Evolutionary conservation across 2,797 vertebrate species (phyloP).

Genomic region (Bucorvus abyssinicus): DNA sequence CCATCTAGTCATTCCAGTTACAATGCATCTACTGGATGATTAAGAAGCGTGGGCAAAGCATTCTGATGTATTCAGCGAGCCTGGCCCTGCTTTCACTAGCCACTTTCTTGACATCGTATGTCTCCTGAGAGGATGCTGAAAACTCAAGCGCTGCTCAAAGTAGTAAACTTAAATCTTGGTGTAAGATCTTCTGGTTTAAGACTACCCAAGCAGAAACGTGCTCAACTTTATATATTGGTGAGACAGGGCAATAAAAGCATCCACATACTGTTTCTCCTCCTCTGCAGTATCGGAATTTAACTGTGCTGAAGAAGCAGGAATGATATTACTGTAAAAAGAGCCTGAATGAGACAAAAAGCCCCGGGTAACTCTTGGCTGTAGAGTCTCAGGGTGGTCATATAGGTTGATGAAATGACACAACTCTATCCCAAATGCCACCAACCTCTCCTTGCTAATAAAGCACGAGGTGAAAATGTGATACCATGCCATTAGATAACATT

Average conservation of each 20-base stretch:
- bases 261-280: neutral
- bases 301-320: neutral
- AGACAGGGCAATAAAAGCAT: neutral
- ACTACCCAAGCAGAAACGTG: neutral
- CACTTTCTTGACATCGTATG: neutral
- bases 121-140: neutral
- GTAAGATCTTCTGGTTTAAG: neutral
- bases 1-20: neutral
- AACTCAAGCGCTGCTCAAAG: neutral
- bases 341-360: neutral
- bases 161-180: neutral
- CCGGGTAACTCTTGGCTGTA: neutral
- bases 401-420: neutral
- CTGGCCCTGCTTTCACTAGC: neutral
- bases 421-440: neutral
- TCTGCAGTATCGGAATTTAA: neutral
- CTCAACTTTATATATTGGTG: neutral
- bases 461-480: neutral
- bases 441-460: neutral
- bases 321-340: neutral
- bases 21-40: neutral
- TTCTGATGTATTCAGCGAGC: neutral
- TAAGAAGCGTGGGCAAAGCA: neutral
- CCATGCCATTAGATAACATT: neutral
- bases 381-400: neutral